A percentile compares a stretch with the other conserved stretches of the same genome.
phyloP scores from a whole-genome alignment of 2,888 invertebrate species.

The Baronia brevicornis region DNA sequence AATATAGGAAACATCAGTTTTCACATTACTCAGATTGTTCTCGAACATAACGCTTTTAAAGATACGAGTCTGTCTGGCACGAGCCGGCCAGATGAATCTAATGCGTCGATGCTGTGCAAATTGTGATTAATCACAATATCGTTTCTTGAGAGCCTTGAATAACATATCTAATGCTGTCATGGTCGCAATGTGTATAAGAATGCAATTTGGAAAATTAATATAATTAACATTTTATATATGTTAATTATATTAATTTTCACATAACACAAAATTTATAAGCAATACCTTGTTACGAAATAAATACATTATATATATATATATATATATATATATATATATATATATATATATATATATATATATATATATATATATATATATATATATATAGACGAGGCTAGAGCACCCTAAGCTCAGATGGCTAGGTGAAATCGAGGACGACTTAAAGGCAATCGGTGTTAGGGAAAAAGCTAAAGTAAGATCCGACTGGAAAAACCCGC shows the following conservation, averaged over 20 bases:
- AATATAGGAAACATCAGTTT: constrained; percentile 10
- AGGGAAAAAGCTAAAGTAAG: too few species aligned
- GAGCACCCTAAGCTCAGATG: too few species aligned
- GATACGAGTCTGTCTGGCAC: background rate
- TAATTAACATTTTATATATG: background rate
- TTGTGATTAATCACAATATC: constrained; percentile 8
- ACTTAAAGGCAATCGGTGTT: too few species aligned
- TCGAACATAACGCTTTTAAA: constrained; percentile 20
- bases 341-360: too few species aligned
- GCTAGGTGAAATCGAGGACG: too few species aligned
- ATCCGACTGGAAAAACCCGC: too few species aligned
- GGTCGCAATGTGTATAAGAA: constrained; percentile 3
- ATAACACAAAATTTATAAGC: background rate
- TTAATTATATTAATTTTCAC: too few species aligned
- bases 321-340: constrained; percentile 1
- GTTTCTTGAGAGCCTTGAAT: constrained; percentile 6
- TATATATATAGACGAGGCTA: too few species aligned
- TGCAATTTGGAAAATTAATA: constrained; percentile 2
- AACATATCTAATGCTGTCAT: constrained; percentile 11
- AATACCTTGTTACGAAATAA: background rate
- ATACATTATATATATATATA: constrained; percentile 1
- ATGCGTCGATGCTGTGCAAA: constrained; percentile 5
- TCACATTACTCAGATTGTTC: constrained; percentile 16
- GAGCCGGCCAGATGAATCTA: constrained; percentile 2
- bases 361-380: too few species aligned